These are phyloP conservation scores for Tapirus indicus DNA, from an alignment of 2,797 vertebrate genomes.

Conservation along the genomic window DNA sequence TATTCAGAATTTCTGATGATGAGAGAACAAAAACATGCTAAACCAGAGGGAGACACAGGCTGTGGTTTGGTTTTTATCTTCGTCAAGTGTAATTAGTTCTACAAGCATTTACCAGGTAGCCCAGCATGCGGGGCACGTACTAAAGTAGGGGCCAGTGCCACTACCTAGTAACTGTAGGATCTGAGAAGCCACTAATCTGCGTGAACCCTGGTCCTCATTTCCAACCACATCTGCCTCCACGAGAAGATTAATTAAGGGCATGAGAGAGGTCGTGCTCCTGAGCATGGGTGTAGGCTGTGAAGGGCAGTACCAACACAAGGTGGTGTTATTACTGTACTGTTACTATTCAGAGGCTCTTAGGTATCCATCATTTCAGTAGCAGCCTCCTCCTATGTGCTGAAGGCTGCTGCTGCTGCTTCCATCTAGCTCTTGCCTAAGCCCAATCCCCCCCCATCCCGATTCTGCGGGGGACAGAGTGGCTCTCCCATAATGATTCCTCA, in stretches of 20 bases:
- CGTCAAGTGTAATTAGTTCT: constrained; percentile 21
- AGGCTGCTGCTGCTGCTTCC: not conserved
- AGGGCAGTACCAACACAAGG: too few species aligned
- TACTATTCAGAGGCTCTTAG: not conserved
- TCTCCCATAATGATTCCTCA: not conserved
- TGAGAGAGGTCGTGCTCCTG: not conserved
- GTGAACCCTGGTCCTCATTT: not conserved
- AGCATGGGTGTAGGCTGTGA: not conserved
- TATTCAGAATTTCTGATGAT: constrained; percentile 54
- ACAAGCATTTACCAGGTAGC: not conserved
- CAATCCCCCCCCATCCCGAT: not conserved
- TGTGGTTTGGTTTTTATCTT: not conserved
- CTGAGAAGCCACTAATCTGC: not conserved
- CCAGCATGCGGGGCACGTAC: accelerated
- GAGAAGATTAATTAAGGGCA: not conserved
- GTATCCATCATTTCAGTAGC: not conserved
- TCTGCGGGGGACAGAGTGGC: not conserved
- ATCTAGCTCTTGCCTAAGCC: not conserved
- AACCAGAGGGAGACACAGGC: not conserved
- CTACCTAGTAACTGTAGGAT: not conserved
- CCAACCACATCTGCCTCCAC: not conserved
- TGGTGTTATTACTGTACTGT: not conserved
- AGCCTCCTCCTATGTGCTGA: not conserved
- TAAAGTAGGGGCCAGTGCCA: not conserved
- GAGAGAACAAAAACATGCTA: not conserved